Base-by-base conservation (phyloP, 2,888 invertebrate species). In the Ptilodon capucinus region DNA sequence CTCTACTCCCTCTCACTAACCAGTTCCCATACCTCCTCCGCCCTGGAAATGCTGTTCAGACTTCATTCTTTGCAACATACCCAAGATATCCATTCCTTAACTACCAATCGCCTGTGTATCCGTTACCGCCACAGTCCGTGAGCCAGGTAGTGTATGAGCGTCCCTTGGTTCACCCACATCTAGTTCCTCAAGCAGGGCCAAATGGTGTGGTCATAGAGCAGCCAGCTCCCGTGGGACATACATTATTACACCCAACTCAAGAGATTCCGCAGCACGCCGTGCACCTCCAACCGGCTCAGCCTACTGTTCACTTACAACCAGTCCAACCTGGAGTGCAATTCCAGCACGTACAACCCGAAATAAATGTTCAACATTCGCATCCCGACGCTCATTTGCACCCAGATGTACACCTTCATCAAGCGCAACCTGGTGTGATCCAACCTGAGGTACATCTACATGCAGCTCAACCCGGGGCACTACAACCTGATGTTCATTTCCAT, bases 31-130 rank as follows among this genome's bases (percentile, higher is more conserved):
- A 89, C 51, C 74, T 86, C 1, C 72, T 91, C 8, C 81, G 88
- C 8, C 91, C 89, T 6, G 91, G 91, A 11, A 83, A 86, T 50
- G 83, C 91, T 11, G 72, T 87, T 1, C 91, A 91, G 51, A 81
- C 88, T 3, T 91, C 91, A 2, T 68, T 77, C 39, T 91, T 91
- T 39, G 91, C 91, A 0, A 86, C 84, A 1, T 91, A 84, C 46
- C 91, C 91, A 4, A 77, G 86, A 54, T 89, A 84, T 62, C 91
- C 91, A 0, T 68, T 86, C 5, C 48, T 82, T 0, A 85, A 85
- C 48, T 86, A 81, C 40, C 86, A 81, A 44, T 69, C 69, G 6
- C 79, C 82, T 0, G 50, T 76, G 1, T 48, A 77, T 16, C 82
- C 83, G 13, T 42, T 79, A 9, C 54, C 70, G 4, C 67, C 72